These are phyloP conservation scores for Nymphalis urticae DNA, from an alignment of 2,888 invertebrate species.

Conservation along the genomic window DNA sequence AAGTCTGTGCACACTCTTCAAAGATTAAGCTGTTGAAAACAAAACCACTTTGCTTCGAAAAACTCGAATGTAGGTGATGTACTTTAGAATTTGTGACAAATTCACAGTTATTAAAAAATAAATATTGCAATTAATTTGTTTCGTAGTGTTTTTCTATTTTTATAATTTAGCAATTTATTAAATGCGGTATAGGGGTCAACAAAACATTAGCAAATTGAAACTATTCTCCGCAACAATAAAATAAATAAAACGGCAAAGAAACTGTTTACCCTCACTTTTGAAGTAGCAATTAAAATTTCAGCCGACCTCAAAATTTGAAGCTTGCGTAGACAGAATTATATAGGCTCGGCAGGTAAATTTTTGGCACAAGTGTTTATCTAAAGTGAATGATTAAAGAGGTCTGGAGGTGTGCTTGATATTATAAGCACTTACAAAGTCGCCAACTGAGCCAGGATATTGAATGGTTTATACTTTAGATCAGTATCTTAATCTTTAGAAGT, in stretches of 20 bases:
- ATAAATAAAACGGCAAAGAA: conserved; percentile 2
- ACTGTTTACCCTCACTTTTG: conserved; percentile 1
- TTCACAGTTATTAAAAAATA: no score
- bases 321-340: conserved; percentile 6
- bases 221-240: not conserved
- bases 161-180: not conserved
- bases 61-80: no score
- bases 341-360: conserved; percentile 10
- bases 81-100: no score
- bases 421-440: conserved; percentile 25
- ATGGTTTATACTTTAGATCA: not conserved
- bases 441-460: conserved; percentile 23
- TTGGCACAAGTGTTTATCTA: conserved; percentile 23
- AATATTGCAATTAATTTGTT: no score
- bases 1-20: no score
- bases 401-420: conserved; percentile 16
- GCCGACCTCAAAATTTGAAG: conserved; percentile 3
- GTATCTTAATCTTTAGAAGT: no score
- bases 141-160: not conserved
- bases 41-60: no score
- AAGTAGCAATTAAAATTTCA: conserved; percentile 10
- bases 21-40: no score
- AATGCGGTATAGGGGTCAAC: not conserved
- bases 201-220: not conserved
- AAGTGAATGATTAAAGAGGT: conserved; percentile 29